A percentile compares a stretch with the other conserved stretches of the same genome.
Conservation (phyloP, 2,113 vertebrate genomes). For the Aegotheles bennettii region DNA sequence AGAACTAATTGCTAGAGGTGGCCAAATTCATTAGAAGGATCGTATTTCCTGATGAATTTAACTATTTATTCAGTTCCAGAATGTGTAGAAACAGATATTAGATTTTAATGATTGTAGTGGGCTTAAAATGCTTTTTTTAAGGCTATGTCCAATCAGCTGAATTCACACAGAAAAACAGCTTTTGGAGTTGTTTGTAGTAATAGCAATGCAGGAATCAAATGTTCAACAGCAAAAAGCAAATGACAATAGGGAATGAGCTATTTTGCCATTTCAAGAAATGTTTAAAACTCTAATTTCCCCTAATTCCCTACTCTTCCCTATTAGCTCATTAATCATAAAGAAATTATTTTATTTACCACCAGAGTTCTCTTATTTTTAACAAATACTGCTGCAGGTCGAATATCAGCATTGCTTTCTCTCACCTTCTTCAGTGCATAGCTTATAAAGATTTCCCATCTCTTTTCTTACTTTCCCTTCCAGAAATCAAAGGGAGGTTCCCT, state of each 20-base stretch:
- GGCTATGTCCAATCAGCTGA: not conserved
- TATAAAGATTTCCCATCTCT: not conserved
- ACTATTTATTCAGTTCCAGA: conserved; percentile 11
- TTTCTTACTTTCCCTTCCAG: not conserved
- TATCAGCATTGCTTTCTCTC: not conserved
- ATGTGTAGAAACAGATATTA: not conserved
- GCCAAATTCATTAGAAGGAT: conserved; percentile 22
- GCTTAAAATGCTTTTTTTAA: not conserved
- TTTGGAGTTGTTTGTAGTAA: not conserved
- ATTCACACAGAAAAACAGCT: not conserved
- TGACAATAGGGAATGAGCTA: not conserved
- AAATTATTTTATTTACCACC: not conserved
- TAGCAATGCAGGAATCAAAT: fast-evolving
- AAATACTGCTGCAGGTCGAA: not conserved
- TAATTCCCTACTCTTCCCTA: not conserved
- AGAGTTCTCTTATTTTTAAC: not conserved
- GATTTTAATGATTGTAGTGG: not conserved
- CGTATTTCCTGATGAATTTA: conserved; percentile 18
- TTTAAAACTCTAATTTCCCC: not conserved
- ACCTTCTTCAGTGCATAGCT: not conserved
- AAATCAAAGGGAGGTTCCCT: not conserved
- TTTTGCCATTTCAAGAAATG: not conserved
- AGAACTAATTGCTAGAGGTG: not conserved
- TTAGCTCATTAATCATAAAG: not conserved
- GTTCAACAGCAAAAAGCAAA: not conserved